Evolutionary conservation across 2,113 vertebrate species (phyloP), one percentile per base, ranked within the genome.

Genomic region (Crocuta crocuta): DNA sequence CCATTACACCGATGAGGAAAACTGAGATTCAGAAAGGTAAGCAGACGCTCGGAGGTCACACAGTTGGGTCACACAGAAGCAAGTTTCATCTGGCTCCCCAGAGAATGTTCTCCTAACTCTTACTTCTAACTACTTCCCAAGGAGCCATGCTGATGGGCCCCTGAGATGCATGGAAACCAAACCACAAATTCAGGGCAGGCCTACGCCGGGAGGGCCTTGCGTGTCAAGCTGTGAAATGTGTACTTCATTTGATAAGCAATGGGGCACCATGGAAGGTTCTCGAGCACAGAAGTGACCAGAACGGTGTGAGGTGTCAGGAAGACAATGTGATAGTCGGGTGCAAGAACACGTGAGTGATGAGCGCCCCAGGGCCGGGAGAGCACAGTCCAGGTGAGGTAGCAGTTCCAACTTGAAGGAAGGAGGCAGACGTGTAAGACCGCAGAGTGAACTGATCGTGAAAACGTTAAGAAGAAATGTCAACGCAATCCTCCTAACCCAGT

Each of bases 11-110:
- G 0, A 28, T 26, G 71, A 97, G 81, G 66, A 91, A 91, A 71
- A 98, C 55, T 79, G 83, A 95, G 76, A 84, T 86, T 76, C 68
- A 66, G 76, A 97, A 94, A 96, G 45, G 53, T 71, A 85, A 85
- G 93, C 35, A 74, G 43, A 65, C n/a, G 91, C 31, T 76, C 68
- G 73, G 53, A 93, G 48, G 58, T 91, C 74, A 96, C 92, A 78
- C 70, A 91, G 53, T 33, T 87, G 35, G 10, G 43, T 80, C 70
- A 89, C 39, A 68, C 33, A 66, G 70, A 74, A 80, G 17, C 73
- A 90, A 91, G 61, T 93, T 23, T 43, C 45, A 71, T 91, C 16
- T 93, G 84, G 68, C 8, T 91, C 48, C 53, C 63, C 79, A 53
- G 43, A 65, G 43, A 92, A 87, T 43, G 10, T 35, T 83, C 45